Percentiles rank a stretch among this genome's conserved stretches.
These are phyloP conservation scores for Cephalotes varians DNA, from an alignment of 2,888 invertebrate species.

Conservation along the genomic window DNA sequence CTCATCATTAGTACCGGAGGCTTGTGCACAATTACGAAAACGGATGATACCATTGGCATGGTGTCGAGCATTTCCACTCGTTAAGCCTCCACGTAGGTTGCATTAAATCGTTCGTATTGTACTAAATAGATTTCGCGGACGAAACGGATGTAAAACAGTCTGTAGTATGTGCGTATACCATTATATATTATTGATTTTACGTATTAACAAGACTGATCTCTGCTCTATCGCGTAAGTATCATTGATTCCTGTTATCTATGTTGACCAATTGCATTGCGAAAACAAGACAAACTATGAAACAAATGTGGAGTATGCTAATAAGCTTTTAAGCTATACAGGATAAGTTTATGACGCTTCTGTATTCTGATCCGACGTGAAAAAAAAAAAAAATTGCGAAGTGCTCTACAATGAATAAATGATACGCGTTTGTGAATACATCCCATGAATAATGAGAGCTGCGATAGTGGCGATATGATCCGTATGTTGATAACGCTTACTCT, in stretches of 20 bases:
- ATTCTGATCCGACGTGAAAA: background rate
- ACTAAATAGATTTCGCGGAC: slow-evolving; percentile 35
- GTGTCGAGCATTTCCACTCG: slow-evolving; percentile 52
- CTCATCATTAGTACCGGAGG: slow-evolving; percentile 44
- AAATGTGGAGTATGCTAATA: background rate
- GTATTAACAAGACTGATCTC: slow-evolving; percentile 6
- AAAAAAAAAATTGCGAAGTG: background rate
- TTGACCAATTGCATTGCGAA: background rate
- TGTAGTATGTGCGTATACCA: background rate
- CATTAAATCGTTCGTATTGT: slow-evolving; percentile 41
- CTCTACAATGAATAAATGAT: background rate
- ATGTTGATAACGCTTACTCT: slow-evolving; percentile 2
- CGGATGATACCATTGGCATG: slow-evolving; percentile 45
- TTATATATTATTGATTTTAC: slow-evolving; percentile 13
- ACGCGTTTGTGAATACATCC: background rate
- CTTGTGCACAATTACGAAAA: slow-evolving; percentile 52
- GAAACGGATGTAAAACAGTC: slow-evolving; percentile 14
- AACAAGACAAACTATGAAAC: background rate
- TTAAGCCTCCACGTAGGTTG: slow-evolving; percentile 40
- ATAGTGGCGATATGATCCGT: background rate
- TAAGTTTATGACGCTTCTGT: background rate
- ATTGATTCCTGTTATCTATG: background rate
- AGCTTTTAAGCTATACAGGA: background rate
- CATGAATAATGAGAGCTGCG: background rate
- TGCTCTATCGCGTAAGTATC: background rate